Conservation (phyloP, 1,140 invertebrate genomes). For the Hypsibius dujardini region DNA sequence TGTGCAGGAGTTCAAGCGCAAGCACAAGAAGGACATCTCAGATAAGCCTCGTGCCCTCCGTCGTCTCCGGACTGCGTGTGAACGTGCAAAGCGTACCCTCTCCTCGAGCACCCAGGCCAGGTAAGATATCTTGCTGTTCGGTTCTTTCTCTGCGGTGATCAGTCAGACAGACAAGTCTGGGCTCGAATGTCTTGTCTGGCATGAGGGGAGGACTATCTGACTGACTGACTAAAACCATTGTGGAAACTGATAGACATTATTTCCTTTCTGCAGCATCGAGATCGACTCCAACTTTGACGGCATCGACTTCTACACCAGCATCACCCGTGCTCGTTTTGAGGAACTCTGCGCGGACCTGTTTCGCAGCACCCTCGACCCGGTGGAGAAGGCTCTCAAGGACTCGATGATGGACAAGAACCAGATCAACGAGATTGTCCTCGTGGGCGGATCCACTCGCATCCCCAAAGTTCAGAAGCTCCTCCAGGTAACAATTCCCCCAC, state of each 20-base stretch:
- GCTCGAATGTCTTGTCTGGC: too few relatives aligned
- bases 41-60: slow-evolving; percentile 73
- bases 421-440: slow-evolving; percentile 87
- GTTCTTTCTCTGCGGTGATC: too few relatives aligned
- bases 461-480: slow-evolving; percentile 81
- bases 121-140: too few relatives aligned
- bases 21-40: slow-evolving; percentile 82
- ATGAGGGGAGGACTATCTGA: too few relatives aligned
- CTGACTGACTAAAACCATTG: too few relatives aligned
- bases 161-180: too few relatives aligned
- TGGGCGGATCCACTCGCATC: slow-evolving; percentile 95
- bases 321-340: slow-evolving; percentile 81
- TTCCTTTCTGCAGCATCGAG: slow-evolving; percentile 48
- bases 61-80: slow-evolving; percentile 75
- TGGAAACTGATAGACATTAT: too few relatives aligned
- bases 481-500: slow-evolving; percentile 28
- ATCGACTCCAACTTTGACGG: slow-evolving; percentile 88
- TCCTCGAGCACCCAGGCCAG: slow-evolving; percentile 79
- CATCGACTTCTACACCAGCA: slow-evolving; percentile 85
- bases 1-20: slow-evolving; percentile 86
- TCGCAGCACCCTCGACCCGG: slow-evolving; percentile 70
- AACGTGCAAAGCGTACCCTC: slow-evolving; percentile 82
- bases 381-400: slow-evolving; percentile 79
- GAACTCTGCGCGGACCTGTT: slow-evolving; percentile 44
- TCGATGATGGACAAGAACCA: slow-evolving; percentile 77